Base-by-base conservation (phyloP, 2,797 vertebrate species). In the Salarias fasciatus region DNA sequence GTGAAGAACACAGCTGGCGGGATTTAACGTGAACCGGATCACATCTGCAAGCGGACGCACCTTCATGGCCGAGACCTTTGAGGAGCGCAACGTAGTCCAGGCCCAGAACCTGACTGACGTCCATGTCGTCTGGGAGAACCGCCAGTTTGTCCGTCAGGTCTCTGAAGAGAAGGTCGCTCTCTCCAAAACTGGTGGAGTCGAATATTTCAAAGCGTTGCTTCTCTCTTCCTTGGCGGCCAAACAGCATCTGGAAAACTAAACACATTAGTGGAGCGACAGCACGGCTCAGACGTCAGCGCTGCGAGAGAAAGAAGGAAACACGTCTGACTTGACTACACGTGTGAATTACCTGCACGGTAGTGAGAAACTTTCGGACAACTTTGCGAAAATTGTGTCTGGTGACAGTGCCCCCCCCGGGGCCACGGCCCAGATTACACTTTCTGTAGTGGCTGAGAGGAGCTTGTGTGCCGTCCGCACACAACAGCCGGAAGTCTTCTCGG, bases 1-100 rank as follows among this genome's bases (percentile, higher is more conserved):
- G 29, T 5, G 77, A 50, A 72, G n/a, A 50, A 56, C 47, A 73
- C 44, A 55, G 44, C 37, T 15, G 38, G 29, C 38, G 12, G 12
- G 18, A 57, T 11, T 36, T 0, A 13, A 50, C 41, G 14, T 29
- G 24, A 50, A 54, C 18, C 18, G 24, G 28, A 48, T 11, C 42
- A 55, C 43, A 51, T n/a, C 59, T 33, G 14, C 3, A 11, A 36
- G 42, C 24, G 11, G 57, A 24, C 24, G 18, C 76, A 96, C 96
- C 95, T 96, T 97, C 95, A 41, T 97, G 95, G n/a, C 95, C 94
- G 0, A 97, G 92, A 10, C 94, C 94, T 75, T 97, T 96, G 62
- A 97, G 92, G 29, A 97, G 94, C n/a, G 95, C 90, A 10, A 95
- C 90, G 52, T 96, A 97, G 75, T 97, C 95, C 82, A 95, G 85